Percentiles rank a stretch among this genome's conserved stretches.
These are phyloP conservation scores for Tetranychus truncatus DNA, from an alignment of 2,888 invertebrate genomes.

Conservation along the genomic window DNA sequence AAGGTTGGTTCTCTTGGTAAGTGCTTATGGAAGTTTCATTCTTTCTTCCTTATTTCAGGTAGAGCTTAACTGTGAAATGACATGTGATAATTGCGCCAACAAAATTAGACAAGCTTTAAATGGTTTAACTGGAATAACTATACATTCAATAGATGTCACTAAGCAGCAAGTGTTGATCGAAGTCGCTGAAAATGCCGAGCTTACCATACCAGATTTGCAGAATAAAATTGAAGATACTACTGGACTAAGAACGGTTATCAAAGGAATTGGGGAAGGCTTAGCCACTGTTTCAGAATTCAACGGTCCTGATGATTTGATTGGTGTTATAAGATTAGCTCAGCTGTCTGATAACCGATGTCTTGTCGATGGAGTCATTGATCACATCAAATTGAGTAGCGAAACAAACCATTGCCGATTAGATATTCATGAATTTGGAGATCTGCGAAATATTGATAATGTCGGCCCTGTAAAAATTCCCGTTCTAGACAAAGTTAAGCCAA, in stretches of 20 bases:
- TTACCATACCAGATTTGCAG: conserved; percentile 16
- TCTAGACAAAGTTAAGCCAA: not conserved
- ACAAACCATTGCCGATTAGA: not conserved
- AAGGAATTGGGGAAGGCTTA: conserved; percentile 19
- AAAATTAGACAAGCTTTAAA: conserved; percentile 14
- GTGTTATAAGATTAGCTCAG: conserved; percentile 20
- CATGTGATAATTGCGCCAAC: conserved; percentile 17
- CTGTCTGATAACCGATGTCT: conserved; percentile 16
- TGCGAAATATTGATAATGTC: conserved; percentile 16
- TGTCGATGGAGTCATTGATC: conserved; percentile 21
- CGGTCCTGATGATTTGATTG: conserved; percentile 15
- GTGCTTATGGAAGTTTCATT: not conserved
- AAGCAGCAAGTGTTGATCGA: conserved; percentile 18
- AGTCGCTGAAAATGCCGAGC: conserved; percentile 10
- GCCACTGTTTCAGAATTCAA: conserved; percentile 18
- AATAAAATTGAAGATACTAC: conserved; percentile 15
- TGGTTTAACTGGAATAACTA: conserved; percentile 6
- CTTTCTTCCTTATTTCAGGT: conserved; percentile 13
- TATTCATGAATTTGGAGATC: conserved; percentile 21
- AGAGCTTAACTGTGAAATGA: conserved; percentile 20
- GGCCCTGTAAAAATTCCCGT: conserved; percentile 11
- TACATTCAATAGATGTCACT: conserved; percentile 18
- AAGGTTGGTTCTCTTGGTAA: not conserved
- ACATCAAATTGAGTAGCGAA: not conserved
- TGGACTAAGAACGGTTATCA: conserved; percentile 19